Evolutionary conservation across 2,888 invertebrate genomes (phyloP), one percentile per base, ranked within the genome.

Genomic region (Caenorhabditis sp.): DNA sequence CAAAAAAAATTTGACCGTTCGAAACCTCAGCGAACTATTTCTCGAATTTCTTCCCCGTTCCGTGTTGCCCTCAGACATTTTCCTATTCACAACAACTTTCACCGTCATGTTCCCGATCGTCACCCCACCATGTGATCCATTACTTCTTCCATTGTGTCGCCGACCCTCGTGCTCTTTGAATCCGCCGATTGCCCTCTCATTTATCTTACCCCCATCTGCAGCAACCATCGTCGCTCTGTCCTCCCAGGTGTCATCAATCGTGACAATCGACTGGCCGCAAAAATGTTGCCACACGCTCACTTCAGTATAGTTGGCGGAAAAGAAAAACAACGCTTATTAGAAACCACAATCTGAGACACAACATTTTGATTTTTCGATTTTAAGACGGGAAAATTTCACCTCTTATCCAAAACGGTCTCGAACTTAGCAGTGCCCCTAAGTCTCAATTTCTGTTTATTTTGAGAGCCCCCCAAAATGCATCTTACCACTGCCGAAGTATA

Each of bases 391-490:
- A n/a, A 54, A 54, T 14, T 26, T 19, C 14, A 8, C 10, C 3
- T 3, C 19, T 5, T 12, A 54, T 10, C 26, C 54, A 26, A 24
- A 26, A 6, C 19, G 4, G 22, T 12, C 54, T 31, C 19, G 47
- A 49, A 16, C 28, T 47, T 41, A 41, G 7, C 19, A 19, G 10
- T 26, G 24, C 26, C 41, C 22, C 2, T 14, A 38, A 77, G 77
- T 77, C 70, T 77, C 77, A 56, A 70, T 70, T 77, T 77, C 70
- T 77, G 69, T 77, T 77, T 69, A 70, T 77, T 77, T 77, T 77
- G 76, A 76, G 76, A 28, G n/a, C n/a, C 51, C 68, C 54, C 28
- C 68, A 61, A 68, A 68, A 68, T 69, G 76, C 69, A 76, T 69
- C 69, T 76, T 76, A 68, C 75, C 68, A 66, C 54, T 38, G 66